These are phyloP conservation scores for Oceanodroma tethys DNA, from an alignment of 2,113 vertebrate species.

Conservation along the genomic window DNA sequence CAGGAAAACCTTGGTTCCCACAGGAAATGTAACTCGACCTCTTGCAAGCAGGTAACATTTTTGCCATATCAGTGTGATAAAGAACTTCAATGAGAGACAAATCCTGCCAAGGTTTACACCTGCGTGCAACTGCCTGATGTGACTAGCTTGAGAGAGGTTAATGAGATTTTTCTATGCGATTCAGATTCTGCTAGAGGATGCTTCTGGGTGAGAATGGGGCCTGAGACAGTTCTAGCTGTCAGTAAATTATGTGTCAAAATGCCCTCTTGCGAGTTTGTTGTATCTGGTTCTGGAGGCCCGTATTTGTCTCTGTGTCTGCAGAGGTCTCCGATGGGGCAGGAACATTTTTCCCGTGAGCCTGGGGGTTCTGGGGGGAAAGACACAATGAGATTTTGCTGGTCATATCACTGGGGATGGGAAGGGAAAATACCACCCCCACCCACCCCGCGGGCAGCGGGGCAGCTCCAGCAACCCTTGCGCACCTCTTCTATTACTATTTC, in stretches of 20 bases:
- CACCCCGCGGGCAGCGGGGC: not conserved
- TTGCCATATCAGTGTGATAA: not conserved
- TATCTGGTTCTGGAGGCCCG: not conserved
- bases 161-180: not conserved
- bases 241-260: not conserved
- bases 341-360: not conserved
- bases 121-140: not conserved
- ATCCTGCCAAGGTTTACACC: slow-evolving; percentile 46
- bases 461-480: not conserved
- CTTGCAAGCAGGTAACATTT: slow-evolving; percentile 24
- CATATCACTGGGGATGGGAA: fast-evolving
- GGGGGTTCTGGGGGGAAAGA: not conserved
- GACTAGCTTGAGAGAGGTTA: not conserved
- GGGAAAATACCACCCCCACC: not conserved
- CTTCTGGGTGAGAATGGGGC: fast-evolving
- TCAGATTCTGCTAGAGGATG: not conserved
- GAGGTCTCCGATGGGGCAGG: not conserved
- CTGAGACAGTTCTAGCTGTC: not conserved
- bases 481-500: not conserved
- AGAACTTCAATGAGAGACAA: slow-evolving; percentile 27
- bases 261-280: too few species aligned
- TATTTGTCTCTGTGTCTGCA: not conserved
- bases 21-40: slow-evolving; percentile 27
- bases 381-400: not conserved
- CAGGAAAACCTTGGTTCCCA: slow-evolving; percentile 56